Base-by-base conservation (phyloP, 2,113 vertebrate species). In the Ciconia maguari region DNA sequence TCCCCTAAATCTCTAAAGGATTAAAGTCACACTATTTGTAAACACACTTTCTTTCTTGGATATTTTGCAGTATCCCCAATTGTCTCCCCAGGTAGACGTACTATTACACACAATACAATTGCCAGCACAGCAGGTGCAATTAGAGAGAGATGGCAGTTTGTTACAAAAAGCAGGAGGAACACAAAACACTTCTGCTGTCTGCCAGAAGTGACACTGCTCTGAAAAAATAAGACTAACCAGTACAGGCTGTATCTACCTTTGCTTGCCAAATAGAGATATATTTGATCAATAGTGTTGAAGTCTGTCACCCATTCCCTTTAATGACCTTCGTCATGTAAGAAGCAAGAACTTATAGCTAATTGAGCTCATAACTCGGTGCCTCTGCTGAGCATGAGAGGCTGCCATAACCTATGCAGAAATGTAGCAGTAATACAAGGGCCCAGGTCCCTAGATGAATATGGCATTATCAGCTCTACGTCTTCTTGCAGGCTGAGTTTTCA, bases 121-220 rank as follows among this genome's bases (percentile, higher is more conserved):
- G 69, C 70, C 72, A 89, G 86, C 77, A 86, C 74, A 92, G 91
- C 44, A 92, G 29, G 57, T 42, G 17, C 61, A 91, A 86, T 90
- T 90, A 91, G 72, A 88, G 52, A 70, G 32, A 95, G 64, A 70
- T 42, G 36, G 52, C 42, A 87, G 41, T 69, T 91, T 95, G 58
- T 66, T 97, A 94, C 60, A 92, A 87, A 93, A 91, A 64, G 75
- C 83, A 90, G 61, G 30, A 94, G 57, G 44, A 90, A 81, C 64
- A 91, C 52, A 72, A 95, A 90, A 92, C 91, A 16, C 36, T 93
- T 38, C 72, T 80, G 74, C 62, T 74, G 76, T 38, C 55, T 95
- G 55, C n/a, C 44, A 87, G 60, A 85, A 84, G 3, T 48, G 69
- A 86, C 62, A 60, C 8, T 11, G 20, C 38, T 69, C 57, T 34